Percentiles rank a stretch among this genome's conserved stretches.
phyloP scores from a whole-genome alignment of 2,113 vertebrate genomes.

The Aspidoscelis tigris region DNA sequence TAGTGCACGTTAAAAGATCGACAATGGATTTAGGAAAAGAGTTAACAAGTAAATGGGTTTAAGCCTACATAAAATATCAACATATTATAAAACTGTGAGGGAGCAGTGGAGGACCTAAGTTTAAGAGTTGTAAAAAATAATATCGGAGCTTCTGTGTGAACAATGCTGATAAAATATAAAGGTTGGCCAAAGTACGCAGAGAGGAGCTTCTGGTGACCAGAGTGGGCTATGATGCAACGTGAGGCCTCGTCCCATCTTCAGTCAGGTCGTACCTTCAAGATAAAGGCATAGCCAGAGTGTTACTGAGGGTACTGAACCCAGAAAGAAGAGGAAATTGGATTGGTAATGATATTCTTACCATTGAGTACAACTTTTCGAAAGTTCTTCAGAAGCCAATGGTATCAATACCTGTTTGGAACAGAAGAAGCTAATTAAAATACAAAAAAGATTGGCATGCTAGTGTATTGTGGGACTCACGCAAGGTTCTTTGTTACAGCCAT shows the following conservation, averaged over 20 bases:
- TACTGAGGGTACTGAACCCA: background rate
- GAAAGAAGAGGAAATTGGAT: background rate
- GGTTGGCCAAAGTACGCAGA: slow-evolving; percentile 30
- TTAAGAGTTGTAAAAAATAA: slow-evolving; percentile 80
- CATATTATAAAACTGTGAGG: slow-evolving; percentile 69
- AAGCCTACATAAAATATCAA: slow-evolving; percentile 64
- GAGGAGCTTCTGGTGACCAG: slow-evolving; percentile 30
- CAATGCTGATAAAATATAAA: slow-evolving; percentile 56
- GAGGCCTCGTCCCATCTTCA: slow-evolving; percentile 82
- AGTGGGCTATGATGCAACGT: slow-evolving; percentile 72
- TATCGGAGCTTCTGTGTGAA: slow-evolving; percentile 68
- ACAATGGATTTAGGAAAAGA: slow-evolving; percentile 68
- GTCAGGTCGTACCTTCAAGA: slow-evolving; percentile 91
- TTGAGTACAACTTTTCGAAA: slow-evolving; percentile 89
- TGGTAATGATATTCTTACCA: slow-evolving; percentile 79
- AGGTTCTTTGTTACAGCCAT: background rate
- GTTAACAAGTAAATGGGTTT: slow-evolving; percentile 67
- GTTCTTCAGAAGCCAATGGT: slow-evolving; percentile 86
- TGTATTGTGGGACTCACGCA: background rate
- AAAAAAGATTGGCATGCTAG: background rate
- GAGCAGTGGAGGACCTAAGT: slow-evolving; percentile 61
- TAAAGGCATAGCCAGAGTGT: background rate
- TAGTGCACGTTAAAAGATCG: slow-evolving; percentile 67
- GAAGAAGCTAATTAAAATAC: slow-evolving; percentile 19
- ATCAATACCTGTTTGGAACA: slow-evolving; percentile 82